Evolutionary conservation across 2,888 invertebrate species (phyloP), one percentile per base, ranked within the genome.

Genomic region (Panorpa germanica): DNA sequence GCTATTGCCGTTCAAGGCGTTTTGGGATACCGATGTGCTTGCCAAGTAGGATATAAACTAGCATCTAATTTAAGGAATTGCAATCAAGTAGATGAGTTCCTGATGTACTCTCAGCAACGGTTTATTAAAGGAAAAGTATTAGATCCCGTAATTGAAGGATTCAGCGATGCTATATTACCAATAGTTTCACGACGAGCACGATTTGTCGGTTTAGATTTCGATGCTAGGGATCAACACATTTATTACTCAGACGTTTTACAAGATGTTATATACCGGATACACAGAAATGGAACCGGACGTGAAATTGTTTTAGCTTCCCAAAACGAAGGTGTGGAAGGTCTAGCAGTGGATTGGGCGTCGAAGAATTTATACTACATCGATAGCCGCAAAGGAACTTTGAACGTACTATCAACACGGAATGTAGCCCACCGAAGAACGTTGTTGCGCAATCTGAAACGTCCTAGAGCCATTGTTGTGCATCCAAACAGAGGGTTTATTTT

Each of bases 211-310:
- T 55, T 95, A 20, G 96, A 96, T 48, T 95, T 86, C 46, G 93
- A 95, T 50, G 77, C 86, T 0, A 60, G 76, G 29, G 81, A 85
- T 40, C 73, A 83, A 43, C 81, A 82, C 43, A 88, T 98, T 39
- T 98, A 95, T 53, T 96, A 93, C 53, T 95, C 95, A 0, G 98
- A 98, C 49, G 93, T 96, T 1, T 63, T 93, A 12, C 83, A 91
- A 55, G 88, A 93, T 50, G 91, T 91, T 1, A 91, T 91, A 38
- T 86, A 88, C 50, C 58, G 78, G 13, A 75, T 81, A 0, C 76
- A 76, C 42, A 63, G 76, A 36, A 80, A 78, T 42, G 80, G 80
- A 25, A 74, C 77, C 0, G 69, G 76, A 0, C 66, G 75, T 15
- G 86, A 88, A 54, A 88, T 86, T 32, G 88, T 95, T 0, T 52